These are phyloP conservation scores for Heliconius hewitsoni DNA, from an alignment of 1,140 invertebrate genomes.

Conservation along the genomic window DNA sequence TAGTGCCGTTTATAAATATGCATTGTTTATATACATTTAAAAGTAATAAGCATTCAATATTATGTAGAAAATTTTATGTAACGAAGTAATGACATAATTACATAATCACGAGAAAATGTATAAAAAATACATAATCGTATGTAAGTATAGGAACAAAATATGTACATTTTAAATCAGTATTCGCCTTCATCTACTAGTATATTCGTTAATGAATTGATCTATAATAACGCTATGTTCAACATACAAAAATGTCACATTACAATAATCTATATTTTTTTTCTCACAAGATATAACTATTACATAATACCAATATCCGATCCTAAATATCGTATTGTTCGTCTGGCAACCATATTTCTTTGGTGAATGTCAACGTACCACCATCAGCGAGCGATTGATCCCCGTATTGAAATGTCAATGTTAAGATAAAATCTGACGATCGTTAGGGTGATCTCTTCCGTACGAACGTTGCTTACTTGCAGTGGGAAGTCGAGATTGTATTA, in stretches of 20 bases:
- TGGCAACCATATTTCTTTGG: slow-evolving; percentile 21
- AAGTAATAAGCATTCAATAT: not conserved
- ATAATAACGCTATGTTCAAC: too few species aligned
- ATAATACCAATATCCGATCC: not conserved
- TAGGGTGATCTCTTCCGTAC: slow-evolving; percentile 56
- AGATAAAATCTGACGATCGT: slow-evolving; percentile 73
- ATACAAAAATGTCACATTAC: too few species aligned
- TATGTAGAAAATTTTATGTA: not conserved
- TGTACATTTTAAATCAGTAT: too few species aligned
- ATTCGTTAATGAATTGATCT: too few species aligned
- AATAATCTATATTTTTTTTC: not conserved
- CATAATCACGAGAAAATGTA: too few species aligned
- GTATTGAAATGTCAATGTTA: slow-evolving; percentile 76
- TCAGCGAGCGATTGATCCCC: slow-evolving; percentile 40
- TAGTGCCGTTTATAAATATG: not conserved
- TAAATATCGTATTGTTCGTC: slow-evolving; percentile 23
- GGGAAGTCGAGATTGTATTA: slow-evolving; percentile 57
- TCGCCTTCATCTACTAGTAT: too few species aligned
- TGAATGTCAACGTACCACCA: slow-evolving; percentile 39
- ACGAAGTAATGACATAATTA: too few species aligned
- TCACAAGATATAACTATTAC: not conserved
- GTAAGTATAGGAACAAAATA: too few species aligned
- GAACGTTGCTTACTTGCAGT: slow-evolving; percentile 51
- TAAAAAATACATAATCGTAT: too few species aligned
- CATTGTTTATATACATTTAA: not conserved